Evolutionary conservation across 64 coral and sea anemone species (phyloP), one percentile per base, ranked within the genome.

Genomic region (Montipora cactus): DNA sequence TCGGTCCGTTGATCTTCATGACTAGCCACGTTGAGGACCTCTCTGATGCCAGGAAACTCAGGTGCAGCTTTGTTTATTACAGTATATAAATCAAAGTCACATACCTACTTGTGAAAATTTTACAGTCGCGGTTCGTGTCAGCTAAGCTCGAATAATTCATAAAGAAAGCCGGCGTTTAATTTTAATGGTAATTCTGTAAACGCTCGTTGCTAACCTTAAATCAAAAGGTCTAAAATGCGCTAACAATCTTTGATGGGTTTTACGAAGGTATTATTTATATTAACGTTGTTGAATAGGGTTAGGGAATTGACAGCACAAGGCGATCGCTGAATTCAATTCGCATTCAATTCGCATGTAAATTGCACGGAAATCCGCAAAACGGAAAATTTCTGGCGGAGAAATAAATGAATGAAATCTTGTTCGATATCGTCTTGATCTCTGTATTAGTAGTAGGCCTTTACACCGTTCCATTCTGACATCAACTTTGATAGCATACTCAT

Each of bases 261-360:
- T 78, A 78, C 15, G 25, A 6, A 71, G 44, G 45, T 50, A 71
- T 71, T 86, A 86, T 49, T 86, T 71, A 86, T 44, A 86, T 86
- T 86, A 86, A 44, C 44, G 47, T 72, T 71, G n/a, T 48, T 70
- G 45, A 49, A 51, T 50, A 21, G 82, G 62, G 81, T n/a, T 76
- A 49, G 2, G 11, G 16, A 6, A 86, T 20, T 46, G 68, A 6
- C 44, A 72, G 44, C 44, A 72, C 0, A 51, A 22, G 44, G 10
- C 71, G 15, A 86, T 86, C 19, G 16, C 9, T n/a, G 5, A 86
- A 22, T 49, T 18, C 66, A 49, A 71, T 50, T 86, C 64, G 62
- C 49, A 86, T 45, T 22, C 58, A 28, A 28, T 28, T 28, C 28
- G 28, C 28, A 28, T 28, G 28, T 28, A 82, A 82, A 82, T 81